phyloP scores from a whole-genome alignment of 2,888 invertebrate species.

The Elysia crispata region DNA sequence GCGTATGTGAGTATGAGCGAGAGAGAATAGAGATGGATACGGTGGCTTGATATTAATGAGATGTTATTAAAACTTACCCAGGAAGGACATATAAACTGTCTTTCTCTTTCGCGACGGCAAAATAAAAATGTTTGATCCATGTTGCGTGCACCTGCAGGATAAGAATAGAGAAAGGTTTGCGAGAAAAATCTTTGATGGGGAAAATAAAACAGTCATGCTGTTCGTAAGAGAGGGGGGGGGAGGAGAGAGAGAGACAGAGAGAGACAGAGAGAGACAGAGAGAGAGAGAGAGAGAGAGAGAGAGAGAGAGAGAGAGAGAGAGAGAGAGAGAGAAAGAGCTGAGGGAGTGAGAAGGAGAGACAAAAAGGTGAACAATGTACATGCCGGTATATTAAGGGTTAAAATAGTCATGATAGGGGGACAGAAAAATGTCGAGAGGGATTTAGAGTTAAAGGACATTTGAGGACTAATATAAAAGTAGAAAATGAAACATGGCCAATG shows the following conservation, averaged over 20 bases:
- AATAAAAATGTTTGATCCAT: slow-evolving; percentile 48
- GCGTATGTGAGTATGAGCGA: no score
- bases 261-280: no score
- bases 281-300: background rate
- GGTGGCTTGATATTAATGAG: no score
- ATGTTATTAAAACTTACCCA: slow-evolving; percentile 29
- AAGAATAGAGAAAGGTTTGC: no score
- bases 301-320: background rate
- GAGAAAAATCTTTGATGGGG: no score
- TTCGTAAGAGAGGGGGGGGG: no score
- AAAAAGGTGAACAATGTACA: no score
- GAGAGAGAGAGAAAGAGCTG: background rate
- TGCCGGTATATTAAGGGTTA: no score
- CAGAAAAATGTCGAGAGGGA: background rate
- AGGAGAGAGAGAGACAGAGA: no score
- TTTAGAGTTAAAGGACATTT: background rate
- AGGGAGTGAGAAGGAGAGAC: background rate
- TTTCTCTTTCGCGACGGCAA: background rate
- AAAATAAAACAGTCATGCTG: no score
- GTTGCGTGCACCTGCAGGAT: slow-evolving; percentile 41
- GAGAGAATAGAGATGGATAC: no score
- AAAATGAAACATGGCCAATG: background rate
- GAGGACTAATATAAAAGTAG: background rate
- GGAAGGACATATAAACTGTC: slow-evolving; percentile 24
- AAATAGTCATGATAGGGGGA: background rate